These are phyloP conservation scores for Crenuchus spilurus DNA, from an alignment of 2,797 vertebrate genomes.

Conservation along the genomic window DNA sequence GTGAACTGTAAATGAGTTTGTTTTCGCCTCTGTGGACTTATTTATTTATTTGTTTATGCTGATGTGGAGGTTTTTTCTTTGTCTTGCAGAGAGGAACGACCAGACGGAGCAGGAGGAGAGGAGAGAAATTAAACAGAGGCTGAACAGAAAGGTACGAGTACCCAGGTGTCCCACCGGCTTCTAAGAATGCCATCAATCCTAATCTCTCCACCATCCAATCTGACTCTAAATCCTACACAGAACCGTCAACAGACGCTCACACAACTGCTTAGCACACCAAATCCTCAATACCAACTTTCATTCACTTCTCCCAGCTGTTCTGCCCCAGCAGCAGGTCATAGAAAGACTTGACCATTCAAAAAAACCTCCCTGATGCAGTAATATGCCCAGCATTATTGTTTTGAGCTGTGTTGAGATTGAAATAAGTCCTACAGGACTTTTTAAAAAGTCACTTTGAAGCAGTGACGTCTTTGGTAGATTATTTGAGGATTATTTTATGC, in stretches of 20 bases:
- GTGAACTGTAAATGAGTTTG: background rate
- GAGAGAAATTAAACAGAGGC: conserved; percentile 93
- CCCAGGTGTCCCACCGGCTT: background rate
- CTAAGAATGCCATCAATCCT: conserved; percentile 25
- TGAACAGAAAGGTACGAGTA: conserved; percentile 91
- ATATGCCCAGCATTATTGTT: background rate
- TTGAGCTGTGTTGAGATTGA: background rate
- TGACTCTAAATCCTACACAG: conserved; percentile 17
- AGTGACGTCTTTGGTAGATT: background rate
- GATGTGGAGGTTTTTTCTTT: conserved; percentile 19
- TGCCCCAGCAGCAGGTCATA: background rate
- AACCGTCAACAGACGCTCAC: background rate
- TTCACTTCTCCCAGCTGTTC: background rate
- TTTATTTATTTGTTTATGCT: background rate
- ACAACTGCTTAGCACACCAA: background rate
- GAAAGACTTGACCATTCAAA: background rate
- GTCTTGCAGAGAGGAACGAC: conserved; percentile 89
- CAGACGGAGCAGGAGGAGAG: conserved; percentile 95
- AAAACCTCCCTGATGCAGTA: background rate
- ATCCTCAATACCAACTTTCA: conserved; percentile 10
- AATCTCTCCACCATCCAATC: conserved; percentile 8
- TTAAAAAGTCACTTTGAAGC: background rate
- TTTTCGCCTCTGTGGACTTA: background rate
- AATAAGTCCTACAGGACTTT: background rate
- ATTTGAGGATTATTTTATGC: background rate